Evolutionary conservation across 2,888 invertebrate species (phyloP).

Genomic region (Congeria kusceri): DNA sequence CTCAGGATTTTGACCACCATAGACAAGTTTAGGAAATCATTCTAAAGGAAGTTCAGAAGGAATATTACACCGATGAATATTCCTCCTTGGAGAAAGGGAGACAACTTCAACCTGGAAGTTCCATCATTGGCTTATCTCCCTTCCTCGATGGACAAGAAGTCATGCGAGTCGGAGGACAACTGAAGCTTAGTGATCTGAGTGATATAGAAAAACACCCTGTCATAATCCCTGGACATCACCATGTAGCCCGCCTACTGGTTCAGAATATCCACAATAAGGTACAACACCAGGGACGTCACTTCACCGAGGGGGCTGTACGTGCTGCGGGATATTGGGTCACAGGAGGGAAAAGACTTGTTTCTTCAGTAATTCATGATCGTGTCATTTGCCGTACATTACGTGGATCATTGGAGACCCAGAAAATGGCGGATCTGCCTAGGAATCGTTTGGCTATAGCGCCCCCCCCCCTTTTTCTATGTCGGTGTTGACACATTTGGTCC

Average conservation of each 20-base stretch:
- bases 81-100: no score
- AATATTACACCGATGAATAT: no score
- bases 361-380: slow-evolving; percentile 31
- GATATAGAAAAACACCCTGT: no score
- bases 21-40: no score
- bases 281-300: slow-evolving; percentile 46
- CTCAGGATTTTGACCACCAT: no score
- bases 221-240: slow-evolving; percentile 33
- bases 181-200: no score
- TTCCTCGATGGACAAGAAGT: no score
- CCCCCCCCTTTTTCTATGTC: slow-evolving; percentile 80
- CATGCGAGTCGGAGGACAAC: no score
- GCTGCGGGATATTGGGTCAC: slow-evolving; percentile 40
- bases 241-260: slow-evolving; percentile 33
- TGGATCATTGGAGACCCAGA: slow-evolving; percentile 1
- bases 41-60: no score
- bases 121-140: no score
- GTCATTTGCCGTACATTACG: slow-evolving; percentile 26
- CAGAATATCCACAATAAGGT: slow-evolving; percentile 32
- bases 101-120: no score
- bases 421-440: slow-evolving; percentile 45
- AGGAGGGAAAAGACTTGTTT: slow-evolving; percentile 22
- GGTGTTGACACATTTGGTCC: slow-evolving; percentile 85
- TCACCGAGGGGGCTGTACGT: slow-evolving; percentile 43
- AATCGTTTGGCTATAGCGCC: slow-evolving; percentile 23